Percentiles rank a stretch among this genome's conserved stretches.
phyloP scores from a whole-genome alignment of 2,113 vertebrate species.

The Cranoglanis bouderius region DNA sequence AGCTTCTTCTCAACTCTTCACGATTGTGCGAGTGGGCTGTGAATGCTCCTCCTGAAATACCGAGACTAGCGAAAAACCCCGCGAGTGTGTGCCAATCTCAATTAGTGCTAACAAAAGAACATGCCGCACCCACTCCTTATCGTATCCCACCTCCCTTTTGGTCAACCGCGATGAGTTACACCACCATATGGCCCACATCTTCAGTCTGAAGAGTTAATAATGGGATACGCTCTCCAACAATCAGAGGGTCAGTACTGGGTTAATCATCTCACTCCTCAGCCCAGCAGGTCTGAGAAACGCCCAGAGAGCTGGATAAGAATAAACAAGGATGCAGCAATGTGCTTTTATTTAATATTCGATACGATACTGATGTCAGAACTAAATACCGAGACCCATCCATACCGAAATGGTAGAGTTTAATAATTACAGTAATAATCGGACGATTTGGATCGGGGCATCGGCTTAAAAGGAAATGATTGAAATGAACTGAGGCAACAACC shows the following conservation, averaged over 20 bases:
- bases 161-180: conserved; percentile 56
- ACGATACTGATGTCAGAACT: not conserved
- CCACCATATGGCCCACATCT: conserved; percentile 57
- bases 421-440: not conserved
- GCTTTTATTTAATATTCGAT: not conserved
- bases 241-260: conserved; percentile 45
- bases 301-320: not conserved
- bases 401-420: not conserved
- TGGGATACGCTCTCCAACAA: conserved; percentile 46
- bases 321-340: not conserved
- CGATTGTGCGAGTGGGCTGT: not conserved
- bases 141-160: conserved; percentile 40
- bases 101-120: conserved; percentile 52
- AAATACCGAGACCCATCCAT: not conserved
- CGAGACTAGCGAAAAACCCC: conserved; percentile 2
- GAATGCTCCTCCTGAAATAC: conserved; percentile 23
- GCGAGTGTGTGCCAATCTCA: conserved; percentile 38
- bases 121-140: conserved; percentile 43
- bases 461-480: not conserved
- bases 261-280: conserved; percentile 51
- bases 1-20: not conserved
- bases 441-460: not conserved
- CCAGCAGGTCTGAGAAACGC: conserved; percentile 21
- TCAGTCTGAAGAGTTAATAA: conserved; percentile 51
- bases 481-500: not conserved